A percentile compares a stretch with the other conserved stretches of the same genome.
Evolutionary conservation across 2,797 vertebrate genomes (phyloP).

Genomic region (Myotis myotis): DNA sequence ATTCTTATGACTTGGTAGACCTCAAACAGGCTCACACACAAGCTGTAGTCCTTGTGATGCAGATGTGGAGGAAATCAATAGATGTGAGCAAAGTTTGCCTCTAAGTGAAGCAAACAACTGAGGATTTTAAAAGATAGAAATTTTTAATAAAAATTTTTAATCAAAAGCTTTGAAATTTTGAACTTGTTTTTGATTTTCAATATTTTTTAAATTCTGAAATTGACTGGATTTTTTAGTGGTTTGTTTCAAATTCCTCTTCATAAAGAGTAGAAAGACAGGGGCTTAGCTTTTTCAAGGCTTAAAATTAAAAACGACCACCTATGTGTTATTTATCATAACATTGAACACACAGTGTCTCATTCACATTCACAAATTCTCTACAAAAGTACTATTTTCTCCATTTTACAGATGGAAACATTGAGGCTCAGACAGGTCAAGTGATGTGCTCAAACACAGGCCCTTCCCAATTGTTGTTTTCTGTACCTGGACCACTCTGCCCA

Average conservation of each 20-base stretch:
- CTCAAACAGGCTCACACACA: background rate
- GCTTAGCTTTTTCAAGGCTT: conserved; percentile 33
- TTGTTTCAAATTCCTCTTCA: background rate
- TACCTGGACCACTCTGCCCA: background rate
- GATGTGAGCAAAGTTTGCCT: background rate
- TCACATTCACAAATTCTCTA: background rate
- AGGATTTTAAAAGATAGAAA: background rate
- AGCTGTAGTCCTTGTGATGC: background rate
- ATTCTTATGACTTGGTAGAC: conserved; percentile 1
- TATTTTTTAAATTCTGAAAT: background rate
- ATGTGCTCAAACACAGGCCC: background rate
- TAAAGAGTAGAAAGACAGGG: background rate
- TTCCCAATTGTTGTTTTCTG: background rate
- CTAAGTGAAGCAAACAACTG: background rate
- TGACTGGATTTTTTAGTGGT: background rate
- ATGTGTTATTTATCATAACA: background rate
- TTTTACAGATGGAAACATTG: background rate
- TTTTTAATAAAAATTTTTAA: background rate
- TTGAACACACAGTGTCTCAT: background rate
- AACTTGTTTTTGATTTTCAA: background rate
- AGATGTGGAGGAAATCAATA: background rate
- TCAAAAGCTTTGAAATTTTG: background rate
- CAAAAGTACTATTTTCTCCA: background rate
- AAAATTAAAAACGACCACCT: background rate
- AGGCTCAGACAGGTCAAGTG: background rate